Percentiles rank a stretch among this genome's conserved stretches.
phyloP scores from a whole-genome alignment of 2,888 invertebrate genomes.

The Galerucella nymphaeae region DNA sequence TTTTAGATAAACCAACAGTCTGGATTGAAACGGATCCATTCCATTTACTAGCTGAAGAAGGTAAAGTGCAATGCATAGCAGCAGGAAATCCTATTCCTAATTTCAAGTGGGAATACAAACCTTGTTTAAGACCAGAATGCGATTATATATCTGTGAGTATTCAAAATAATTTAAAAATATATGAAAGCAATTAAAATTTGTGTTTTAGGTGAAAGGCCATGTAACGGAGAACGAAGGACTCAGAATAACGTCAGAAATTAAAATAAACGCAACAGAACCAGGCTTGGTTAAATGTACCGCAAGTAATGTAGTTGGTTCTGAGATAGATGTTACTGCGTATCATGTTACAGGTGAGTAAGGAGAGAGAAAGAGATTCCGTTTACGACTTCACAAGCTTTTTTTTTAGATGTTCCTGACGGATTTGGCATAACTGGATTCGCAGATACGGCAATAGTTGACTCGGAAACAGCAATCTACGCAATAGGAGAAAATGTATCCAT shows the following conservation, averaged over 20 bases:
- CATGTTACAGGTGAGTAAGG: constrained; percentile 50
- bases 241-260: constrained; percentile 58
- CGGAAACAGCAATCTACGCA: constrained; percentile 59
- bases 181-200: too few species aligned
- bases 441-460: constrained; percentile 57
- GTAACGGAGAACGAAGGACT: constrained; percentile 42
- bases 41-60: constrained; percentile 64
- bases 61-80: constrained; percentile 67
- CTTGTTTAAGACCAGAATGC: constrained; percentile 63
- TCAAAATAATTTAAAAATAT: neutral
- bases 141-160: constrained; percentile 53
- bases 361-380: too few species aligned
- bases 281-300: constrained; percentile 66
- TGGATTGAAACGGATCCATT: constrained; percentile 60
- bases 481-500: constrained; percentile 70
- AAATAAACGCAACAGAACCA: constrained; percentile 62
- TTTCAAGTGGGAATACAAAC: constrained; percentile 69
- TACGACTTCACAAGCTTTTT: neutral
- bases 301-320: constrained; percentile 61
- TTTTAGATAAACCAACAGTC: constrained; percentile 67
- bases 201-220: constrained; percentile 43
- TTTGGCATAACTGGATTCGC: constrained; percentile 65
- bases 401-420: constrained; percentile 65
- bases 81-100: constrained; percentile 70
- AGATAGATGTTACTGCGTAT: constrained; percentile 45